phyloP scores from a whole-genome alignment of 1,140 invertebrate genomes.

The Bicyclus anynana region DNA sequence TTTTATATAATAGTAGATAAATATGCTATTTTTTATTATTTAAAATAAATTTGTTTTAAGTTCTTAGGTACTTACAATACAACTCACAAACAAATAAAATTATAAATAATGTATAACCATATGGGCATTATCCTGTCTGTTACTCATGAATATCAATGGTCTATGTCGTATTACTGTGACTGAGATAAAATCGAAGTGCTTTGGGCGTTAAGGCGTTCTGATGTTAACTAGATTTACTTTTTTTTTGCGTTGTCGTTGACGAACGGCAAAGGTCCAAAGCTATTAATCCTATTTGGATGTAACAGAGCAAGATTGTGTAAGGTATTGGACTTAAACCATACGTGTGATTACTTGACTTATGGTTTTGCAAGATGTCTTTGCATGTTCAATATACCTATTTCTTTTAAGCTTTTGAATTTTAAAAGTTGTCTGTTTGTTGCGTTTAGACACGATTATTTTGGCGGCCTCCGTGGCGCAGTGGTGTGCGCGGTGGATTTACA shows the following conservation, averaged over 20 bases:
- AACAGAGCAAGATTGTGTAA: background rate
- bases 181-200: slow-evolving; percentile 20
- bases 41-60: too few species aligned
- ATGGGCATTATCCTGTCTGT: background rate
- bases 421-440: too few species aligned
- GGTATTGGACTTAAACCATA: background rate
- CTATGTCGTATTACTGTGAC: slow-evolving; percentile 39
- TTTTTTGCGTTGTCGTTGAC: background rate
- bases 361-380: background rate
- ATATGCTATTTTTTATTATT: too few species aligned
- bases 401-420: too few species aligned
- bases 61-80: too few species aligned
- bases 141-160: background rate
- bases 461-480: too few species aligned
- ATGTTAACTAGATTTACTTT: slow-evolving; percentile 24
- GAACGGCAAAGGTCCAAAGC: background rate
- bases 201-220: slow-evolving; percentile 27
- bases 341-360: background rate
- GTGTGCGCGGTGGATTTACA: too few species aligned
- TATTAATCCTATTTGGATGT: slow-evolving; percentile 1
- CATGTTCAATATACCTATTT: background rate
- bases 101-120: too few species aligned
- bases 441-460: too few species aligned
- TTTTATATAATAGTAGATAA: too few species aligned
- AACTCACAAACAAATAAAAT: too few species aligned